These are phyloP conservation scores for Brachionus rubens DNA, from an alignment of 1,140 invertebrate genomes.

Conservation along the genomic window DNA sequence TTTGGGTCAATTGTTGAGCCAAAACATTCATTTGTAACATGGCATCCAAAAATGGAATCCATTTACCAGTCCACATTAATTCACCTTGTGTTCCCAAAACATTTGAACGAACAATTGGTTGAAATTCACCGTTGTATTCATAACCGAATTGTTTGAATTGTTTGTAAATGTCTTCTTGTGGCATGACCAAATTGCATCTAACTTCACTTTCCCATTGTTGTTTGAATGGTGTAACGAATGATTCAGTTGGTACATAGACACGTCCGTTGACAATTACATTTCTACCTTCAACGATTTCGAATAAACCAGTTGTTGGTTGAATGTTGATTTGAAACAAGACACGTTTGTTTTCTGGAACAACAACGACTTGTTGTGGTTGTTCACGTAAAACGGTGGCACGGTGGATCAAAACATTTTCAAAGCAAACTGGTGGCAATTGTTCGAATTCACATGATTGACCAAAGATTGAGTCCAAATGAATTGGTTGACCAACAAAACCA, in stretches of 20 bases:
- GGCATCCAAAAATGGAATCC: slow-evolving; percentile 88
- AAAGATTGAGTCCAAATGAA: slow-evolving; percentile 6
- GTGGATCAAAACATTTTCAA: slow-evolving; percentile 83
- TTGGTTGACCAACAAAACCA: background rate
- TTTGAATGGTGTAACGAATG: slow-evolving; percentile 26
- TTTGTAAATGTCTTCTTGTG: slow-evolving; percentile 78
- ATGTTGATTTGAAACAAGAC: slow-evolving; percentile 13
- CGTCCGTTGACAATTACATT: slow-evolving; percentile 33
- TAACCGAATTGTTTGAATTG: slow-evolving; percentile 87
- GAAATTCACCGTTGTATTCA: slow-evolving; percentile 83
- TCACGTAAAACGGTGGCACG: slow-evolving; percentile 79
- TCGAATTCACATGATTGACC: slow-evolving; percentile 29
- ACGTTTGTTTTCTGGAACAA: background rate
- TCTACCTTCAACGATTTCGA: slow-evolving; percentile 26
- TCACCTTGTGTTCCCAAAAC: slow-evolving; percentile 51
- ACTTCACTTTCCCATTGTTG: slow-evolving; percentile 16
- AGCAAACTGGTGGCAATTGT: slow-evolving; percentile 66
- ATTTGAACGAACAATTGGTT: slow-evolving; percentile 60
- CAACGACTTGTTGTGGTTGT: slow-evolving; percentile 20
- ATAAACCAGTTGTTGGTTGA: slow-evolving; percentile 31
- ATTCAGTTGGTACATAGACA: slow-evolving; percentile 2
- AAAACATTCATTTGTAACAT: slow-evolving; percentile 87
- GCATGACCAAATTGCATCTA: slow-evolving; percentile 3
- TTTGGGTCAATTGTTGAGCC: slow-evolving; percentile 59
- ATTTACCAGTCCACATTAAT: slow-evolving; percentile 76